Percentiles rank a stretch among this genome's conserved stretches.
Conservation (phyloP, 2,888 invertebrate genomes). For the Tethea ocularis region DNA sequence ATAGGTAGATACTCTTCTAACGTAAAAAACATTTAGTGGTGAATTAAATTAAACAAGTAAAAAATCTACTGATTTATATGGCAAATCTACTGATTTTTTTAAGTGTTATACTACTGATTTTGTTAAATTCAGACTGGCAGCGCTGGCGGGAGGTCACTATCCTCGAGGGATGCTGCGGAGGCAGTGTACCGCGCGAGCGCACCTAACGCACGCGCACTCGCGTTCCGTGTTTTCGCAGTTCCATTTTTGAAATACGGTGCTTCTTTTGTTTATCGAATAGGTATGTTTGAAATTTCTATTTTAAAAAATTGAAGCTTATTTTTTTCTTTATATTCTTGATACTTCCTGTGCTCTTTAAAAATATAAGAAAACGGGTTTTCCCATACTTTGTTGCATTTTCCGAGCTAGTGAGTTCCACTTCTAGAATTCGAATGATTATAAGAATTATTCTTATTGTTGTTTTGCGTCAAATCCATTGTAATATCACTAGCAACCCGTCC, state of each 20-base stretch:
- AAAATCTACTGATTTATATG: too few relatives aligned
- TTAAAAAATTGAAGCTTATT: background rate
- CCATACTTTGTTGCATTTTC: background rate
- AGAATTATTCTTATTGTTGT: too few relatives aligned
- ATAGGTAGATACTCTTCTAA: too few relatives aligned
- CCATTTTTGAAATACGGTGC: background rate
- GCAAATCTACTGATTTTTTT: too few relatives aligned
- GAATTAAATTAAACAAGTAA: too few relatives aligned
- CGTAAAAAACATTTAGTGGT: too few relatives aligned
- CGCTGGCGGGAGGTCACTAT: conserved; percentile 53
- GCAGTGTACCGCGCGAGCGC: conserved; percentile 48
- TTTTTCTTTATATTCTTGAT: background rate
- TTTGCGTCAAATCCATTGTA: too few relatives aligned
- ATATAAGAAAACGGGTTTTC: background rate
- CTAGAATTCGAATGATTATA: too few relatives aligned
- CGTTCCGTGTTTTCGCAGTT: background rate
- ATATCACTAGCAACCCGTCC: too few relatives aligned
- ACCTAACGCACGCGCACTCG: conserved; percentile 31
- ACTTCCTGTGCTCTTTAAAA: background rate
- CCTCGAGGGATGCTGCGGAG: conserved; percentile 53
- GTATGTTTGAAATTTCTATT: background rate
- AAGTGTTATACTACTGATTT: too few relatives aligned
- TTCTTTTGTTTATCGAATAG: conserved; percentile 6
- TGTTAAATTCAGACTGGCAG: too few relatives aligned
- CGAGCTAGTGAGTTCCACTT: background rate